These are phyloP conservation scores for Carcina quercana DNA, from an alignment of 2,888 invertebrate species.

Conservation along the genomic window DNA sequence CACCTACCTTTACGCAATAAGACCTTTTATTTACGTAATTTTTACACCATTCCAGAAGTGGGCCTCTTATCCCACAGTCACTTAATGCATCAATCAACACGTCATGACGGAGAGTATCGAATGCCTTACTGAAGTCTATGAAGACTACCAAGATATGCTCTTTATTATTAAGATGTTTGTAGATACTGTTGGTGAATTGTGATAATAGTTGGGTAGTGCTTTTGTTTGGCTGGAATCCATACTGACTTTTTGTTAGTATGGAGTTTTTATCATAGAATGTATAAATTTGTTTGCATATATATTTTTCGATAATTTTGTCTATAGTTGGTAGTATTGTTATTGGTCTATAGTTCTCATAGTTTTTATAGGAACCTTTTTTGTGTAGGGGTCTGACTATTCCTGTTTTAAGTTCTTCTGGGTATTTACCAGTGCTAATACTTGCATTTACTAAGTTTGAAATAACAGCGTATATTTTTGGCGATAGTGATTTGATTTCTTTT, in stretches of 20 bases:
- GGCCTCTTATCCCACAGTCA: conserved; percentile 14
- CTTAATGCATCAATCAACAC: conserved; percentile 6
- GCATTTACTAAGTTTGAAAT: conserved; percentile 2
- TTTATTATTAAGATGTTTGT: conserved; percentile 9
- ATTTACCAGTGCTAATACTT: neutral
- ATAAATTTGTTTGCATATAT: conserved; percentile 1
- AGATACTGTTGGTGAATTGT: conserved; percentile 7
- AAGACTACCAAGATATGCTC: conserved; percentile 14
- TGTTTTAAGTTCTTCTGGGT: neutral
- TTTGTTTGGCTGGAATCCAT: conserved; percentile 1
- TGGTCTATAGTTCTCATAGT: conserved; percentile 12
- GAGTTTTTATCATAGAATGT: no score
- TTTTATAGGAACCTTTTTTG: neutral
- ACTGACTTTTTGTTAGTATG: neutral
- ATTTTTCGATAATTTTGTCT: conserved; percentile 3
- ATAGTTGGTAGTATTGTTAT: conserved; percentile 11
- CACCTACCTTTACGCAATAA: conserved; percentile 9
- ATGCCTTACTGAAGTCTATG: conserved; percentile 16
- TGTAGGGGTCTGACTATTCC: conserved; percentile 1
- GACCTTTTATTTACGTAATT: conserved; percentile 11
- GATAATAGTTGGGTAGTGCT: conserved; percentile 3
- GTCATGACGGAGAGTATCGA: conserved; percentile 14
- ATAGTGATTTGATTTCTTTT: conserved; percentile 2
- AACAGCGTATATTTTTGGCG: neutral
- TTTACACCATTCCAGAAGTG: conserved; percentile 11